Evolutionary conservation across 2,113 vertebrate species (phyloP).

Genomic region (Apteryx owenii): DNA sequence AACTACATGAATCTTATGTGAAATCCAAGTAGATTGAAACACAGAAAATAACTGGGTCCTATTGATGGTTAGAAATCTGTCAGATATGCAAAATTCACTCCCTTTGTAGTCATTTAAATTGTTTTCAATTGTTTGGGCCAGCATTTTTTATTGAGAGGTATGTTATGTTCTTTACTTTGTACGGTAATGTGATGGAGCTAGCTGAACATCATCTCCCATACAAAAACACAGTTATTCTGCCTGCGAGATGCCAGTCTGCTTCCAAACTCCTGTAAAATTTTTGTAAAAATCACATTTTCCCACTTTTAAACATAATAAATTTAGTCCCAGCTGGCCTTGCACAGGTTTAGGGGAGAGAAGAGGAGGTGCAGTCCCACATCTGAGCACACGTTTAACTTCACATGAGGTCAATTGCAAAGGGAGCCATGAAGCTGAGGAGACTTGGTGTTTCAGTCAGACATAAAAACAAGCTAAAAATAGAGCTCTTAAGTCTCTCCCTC

Average conservation of each 20-base stretch:
- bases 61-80: background rate
- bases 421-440: rapidly evolving
- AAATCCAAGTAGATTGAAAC: background rate
- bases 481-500: background rate
- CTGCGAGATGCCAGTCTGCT: background rate
- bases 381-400: background rate
- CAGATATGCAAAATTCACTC: background rate
- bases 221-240: background rate
- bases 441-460: background rate
- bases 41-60: background rate
- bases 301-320: rapidly evolving
- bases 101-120: background rate
- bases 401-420: background rate
- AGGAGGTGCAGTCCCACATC: background rate
- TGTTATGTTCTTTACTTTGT: background rate
- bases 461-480: background rate
- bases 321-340: background rate
- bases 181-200: background rate
- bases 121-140: background rate
- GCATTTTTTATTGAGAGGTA: background rate
- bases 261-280: background rate
- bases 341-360: background rate
- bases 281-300: background rate
- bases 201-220: background rate
- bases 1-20: background rate